Percentiles rank a stretch among this genome's conserved stretches.
Conservation (phyloP, 2,888 invertebrate species). For the Margaritifera margaritifera region DNA sequence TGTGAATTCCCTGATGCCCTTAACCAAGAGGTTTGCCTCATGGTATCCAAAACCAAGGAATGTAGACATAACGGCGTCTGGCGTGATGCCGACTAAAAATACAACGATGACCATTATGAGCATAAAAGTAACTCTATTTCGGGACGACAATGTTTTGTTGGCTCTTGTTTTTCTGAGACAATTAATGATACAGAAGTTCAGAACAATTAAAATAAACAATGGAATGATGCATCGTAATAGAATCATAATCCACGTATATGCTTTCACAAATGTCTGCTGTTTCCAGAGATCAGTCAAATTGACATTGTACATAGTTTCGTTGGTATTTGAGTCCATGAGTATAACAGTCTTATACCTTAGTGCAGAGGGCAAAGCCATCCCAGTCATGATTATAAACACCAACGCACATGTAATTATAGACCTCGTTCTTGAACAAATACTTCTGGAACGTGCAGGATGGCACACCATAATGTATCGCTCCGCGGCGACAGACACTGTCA, state of each 20-base stretch:
- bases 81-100: conserved; percentile 63
- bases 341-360: conserved; percentile 48
- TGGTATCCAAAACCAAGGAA: conserved; percentile 63
- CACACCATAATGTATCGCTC: conserved; percentile 68
- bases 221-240: conserved; percentile 59
- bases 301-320: conserved; percentile 33
- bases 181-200: conserved; percentile 57
- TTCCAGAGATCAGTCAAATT: conserved; percentile 43
- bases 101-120: conserved; percentile 65
- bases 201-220: conserved; percentile 47
- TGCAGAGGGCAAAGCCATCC: conserved; percentile 54
- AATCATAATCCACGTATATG: conserved; percentile 53
- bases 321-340: conserved; percentile 21
- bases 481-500: conserved; percentile 67
- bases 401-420: conserved; percentile 46
- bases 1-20: conserved; percentile 63
- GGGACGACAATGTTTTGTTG: conserved; percentile 17
- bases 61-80: conserved; percentile 66
- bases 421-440: conserved; percentile 53
- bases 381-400: conserved; percentile 49
- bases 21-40: conserved; percentile 55
- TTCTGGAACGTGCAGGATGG: conserved; percentile 57
- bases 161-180: conserved; percentile 47
- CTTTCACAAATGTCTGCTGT: conserved; percentile 40
- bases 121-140: conserved; percentile 65